phyloP scores from a whole-genome alignment of 2,888 invertebrate species.

The Epinotia bilunana region DNA sequence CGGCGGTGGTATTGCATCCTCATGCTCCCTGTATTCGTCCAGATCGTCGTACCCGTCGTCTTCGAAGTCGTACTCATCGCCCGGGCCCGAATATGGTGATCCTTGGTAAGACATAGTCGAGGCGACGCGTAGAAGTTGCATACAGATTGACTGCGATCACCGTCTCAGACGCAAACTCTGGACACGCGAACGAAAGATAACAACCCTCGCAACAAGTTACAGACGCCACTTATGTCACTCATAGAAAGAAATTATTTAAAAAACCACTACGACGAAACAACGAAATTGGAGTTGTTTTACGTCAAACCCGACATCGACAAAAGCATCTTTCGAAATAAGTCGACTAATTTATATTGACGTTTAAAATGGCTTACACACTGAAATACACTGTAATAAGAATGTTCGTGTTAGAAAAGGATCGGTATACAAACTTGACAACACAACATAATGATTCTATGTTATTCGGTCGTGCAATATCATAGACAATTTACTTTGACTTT shows the following conservation, averaged over 20 bases:
- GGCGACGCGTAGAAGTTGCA: constrained; percentile 83
- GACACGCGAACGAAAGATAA: constrained; percentile 59
- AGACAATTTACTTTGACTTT: constrained; percentile 52
- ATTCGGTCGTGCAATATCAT: constrained; percentile 53
- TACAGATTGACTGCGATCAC: constrained; percentile 79
- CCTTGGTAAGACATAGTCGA: constrained; percentile 87
- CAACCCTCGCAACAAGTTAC: constrained; percentile 63
- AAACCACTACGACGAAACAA: constrained; percentile 67
- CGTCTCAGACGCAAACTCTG: constrained; percentile 72
- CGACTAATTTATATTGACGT: constrained; percentile 42
- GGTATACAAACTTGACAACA: constrained; percentile 46
- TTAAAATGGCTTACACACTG: background rate
- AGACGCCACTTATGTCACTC: constrained; percentile 69
- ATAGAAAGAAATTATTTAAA: constrained; percentile 70
- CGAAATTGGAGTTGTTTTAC: constrained; percentile 75
- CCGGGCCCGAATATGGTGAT: constrained; percentile 87
- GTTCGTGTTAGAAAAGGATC: constrained; percentile 57
- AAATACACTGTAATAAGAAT: constrained; percentile 48
- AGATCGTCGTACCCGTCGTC: constrained; percentile 89
- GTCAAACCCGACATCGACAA: constrained; percentile 72
- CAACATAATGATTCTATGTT: constrained; percentile 41
- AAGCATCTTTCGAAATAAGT: constrained; percentile 67
- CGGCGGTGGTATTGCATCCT: constrained; percentile 80
- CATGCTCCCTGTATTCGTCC: constrained; percentile 88
- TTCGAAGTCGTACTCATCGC: constrained; percentile 89